phyloP scores from a whole-genome alignment of 2,113 vertebrate species.

The Narcine bancroftii region DNA sequence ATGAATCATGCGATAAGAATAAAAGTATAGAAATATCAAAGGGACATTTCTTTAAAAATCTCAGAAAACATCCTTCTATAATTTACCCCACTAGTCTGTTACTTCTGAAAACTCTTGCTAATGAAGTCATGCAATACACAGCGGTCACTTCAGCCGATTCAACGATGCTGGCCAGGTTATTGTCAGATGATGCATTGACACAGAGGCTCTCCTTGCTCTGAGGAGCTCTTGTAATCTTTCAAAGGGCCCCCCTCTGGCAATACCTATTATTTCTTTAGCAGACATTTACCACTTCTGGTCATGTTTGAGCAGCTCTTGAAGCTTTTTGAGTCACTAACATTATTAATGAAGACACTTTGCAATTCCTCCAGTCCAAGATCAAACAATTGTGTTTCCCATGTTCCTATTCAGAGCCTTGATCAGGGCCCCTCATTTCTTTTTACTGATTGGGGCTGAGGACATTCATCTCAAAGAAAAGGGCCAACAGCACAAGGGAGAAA shows the following conservation, averaged over 20 bases:
- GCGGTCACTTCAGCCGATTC: too few relatives aligned
- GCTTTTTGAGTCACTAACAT: not conserved
- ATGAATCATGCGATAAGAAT: too few relatives aligned
- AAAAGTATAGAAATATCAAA: too few relatives aligned
- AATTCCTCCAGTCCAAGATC: not conserved
- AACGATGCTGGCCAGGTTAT: too few relatives aligned
- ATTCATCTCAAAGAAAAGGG: not conserved
- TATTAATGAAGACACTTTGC: not conserved
- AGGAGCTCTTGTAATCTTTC: not conserved
- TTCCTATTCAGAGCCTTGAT: not conserved
- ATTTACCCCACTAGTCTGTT: too few relatives aligned
- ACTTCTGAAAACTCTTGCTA: too few relatives aligned
- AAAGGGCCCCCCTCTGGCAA: not conserved
- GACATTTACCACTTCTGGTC: not conserved
- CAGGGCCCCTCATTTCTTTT: not conserved
- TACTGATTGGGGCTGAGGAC: not conserved
- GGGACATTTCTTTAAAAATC: too few relatives aligned
- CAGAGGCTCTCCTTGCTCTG: not conserved
- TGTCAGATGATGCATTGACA: too few relatives aligned
- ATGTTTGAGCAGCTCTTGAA: not conserved
- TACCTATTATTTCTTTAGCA: not conserved
- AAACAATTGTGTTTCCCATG: not conserved
- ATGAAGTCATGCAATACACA: too few relatives aligned
- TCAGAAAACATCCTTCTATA: too few relatives aligned
- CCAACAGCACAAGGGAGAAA: not conserved